Conservation (phyloP, 2,113 vertebrate genomes). For the Amazona guildingii region DNA sequence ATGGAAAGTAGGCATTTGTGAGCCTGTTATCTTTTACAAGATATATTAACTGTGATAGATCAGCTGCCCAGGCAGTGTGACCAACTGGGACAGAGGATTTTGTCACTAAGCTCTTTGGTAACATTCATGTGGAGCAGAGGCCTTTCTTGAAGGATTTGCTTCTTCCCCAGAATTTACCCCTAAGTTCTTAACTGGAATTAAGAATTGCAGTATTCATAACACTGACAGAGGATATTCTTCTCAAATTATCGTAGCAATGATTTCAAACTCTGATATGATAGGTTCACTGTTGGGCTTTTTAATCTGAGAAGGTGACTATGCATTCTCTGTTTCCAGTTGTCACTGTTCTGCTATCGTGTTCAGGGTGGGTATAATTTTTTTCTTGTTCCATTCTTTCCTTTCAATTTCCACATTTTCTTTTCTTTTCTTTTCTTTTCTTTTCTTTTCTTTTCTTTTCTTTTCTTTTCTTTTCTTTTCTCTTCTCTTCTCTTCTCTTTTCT, state of each 20-base stretch:
- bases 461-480: not conserved
- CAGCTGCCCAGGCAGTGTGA: not conserved
- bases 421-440: not conserved
- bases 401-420: no score
- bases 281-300: not conserved
- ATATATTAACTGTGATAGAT: not conserved
- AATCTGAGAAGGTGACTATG: not conserved
- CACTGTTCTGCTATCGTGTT: not conserved
- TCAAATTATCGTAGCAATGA: not conserved
- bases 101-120: not conserved
- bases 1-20: not conserved
- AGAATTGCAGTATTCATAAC: not conserved
- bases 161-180: constrained; percentile 3
- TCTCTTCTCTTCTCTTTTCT: not conserved
- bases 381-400: not conserved
- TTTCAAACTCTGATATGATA: not conserved
- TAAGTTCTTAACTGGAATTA: constrained; percentile 26
- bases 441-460: no score
- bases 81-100: not conserved
- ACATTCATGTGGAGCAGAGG: not conserved
- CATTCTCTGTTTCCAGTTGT: not conserved
- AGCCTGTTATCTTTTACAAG: not conserved
- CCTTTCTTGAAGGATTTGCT: constrained; percentile 4
- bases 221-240: not conserved
- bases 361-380: not conserved